Conservation (phyloP, 1,140 invertebrate species). For the Anthonomus grandis region DNA sequence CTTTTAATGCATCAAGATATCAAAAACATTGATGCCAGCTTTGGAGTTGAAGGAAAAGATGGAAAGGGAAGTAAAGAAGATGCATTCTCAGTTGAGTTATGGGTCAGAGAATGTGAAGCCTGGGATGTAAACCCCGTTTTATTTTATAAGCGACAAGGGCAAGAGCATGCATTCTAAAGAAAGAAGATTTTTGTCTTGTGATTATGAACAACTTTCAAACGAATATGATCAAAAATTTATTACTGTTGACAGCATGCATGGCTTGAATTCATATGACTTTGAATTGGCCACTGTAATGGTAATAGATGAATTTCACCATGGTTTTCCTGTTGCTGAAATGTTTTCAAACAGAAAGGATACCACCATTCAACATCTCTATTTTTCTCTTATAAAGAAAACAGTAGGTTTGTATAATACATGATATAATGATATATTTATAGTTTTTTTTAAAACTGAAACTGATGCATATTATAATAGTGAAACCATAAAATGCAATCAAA, state of each 20-base stretch:
- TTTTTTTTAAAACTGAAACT: too few species aligned
- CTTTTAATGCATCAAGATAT: too few species aligned
- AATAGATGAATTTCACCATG: constrained; percentile 26
- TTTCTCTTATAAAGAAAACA: constrained; percentile 19
- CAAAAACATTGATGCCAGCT: too few species aligned
- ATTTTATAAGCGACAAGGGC: neutral
- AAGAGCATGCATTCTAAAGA: too few species aligned
- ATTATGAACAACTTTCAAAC: constrained; percentile 28
- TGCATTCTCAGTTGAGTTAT: constrained; percentile 6
- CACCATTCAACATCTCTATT: constrained; percentile 16
- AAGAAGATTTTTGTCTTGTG: constrained; percentile 30
- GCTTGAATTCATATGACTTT: constrained; percentile 33
- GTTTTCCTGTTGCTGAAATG: constrained; percentile 30
- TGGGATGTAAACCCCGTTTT: too few species aligned
- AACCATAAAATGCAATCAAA: too few species aligned
- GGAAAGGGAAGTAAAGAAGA: too few species aligned
- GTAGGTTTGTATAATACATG: too few species aligned
- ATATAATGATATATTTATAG: too few species aligned
- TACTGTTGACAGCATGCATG: constrained; percentile 34
- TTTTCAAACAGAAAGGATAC: constrained; percentile 27
- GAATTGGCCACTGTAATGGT: constrained; percentile 30
- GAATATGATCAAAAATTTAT: constrained; percentile 25
- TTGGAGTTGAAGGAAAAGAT: too few species aligned
- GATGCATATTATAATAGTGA: too few species aligned
- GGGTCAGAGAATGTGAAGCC: too few species aligned